phyloP scores from a whole-genome alignment of 2,797 vertebrate species.

The Zalophus californianus region DNA sequence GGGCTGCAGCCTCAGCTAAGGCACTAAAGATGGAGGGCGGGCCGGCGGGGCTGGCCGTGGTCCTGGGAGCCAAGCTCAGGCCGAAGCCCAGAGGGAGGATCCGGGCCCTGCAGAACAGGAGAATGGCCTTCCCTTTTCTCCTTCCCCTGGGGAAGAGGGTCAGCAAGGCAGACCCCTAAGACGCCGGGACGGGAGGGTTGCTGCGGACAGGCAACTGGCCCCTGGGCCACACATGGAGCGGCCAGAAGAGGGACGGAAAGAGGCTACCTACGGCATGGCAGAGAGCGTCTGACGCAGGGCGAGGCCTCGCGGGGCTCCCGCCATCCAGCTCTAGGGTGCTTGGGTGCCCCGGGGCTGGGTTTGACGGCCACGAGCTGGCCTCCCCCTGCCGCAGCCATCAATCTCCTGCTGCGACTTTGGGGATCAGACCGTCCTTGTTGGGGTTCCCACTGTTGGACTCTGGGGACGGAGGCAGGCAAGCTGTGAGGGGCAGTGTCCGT shows the following conservation, averaged over 20 bases:
- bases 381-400: neutral
- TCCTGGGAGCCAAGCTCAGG: conserved; percentile 7
- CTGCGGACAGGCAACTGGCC: neutral
- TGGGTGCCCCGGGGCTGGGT: neutral
- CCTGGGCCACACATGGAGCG: neutral
- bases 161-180: neutral
- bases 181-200: neutral
- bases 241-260: neutral
- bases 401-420: neutral
- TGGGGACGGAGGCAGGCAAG: neutral
- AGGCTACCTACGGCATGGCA: neutral
- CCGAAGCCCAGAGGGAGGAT: neutral
- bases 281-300: rapidly evolving
- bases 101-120: rapidly evolving
- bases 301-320: neutral
- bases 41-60: neutral
- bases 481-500: neutral
- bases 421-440: neutral
- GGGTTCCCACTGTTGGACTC: neutral
- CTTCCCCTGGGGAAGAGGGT: neutral
- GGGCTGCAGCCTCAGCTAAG: conserved; percentile 67
- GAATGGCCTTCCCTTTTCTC: neutral
- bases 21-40: conserved; percentile 64
- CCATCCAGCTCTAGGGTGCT: neutral
- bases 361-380: neutral